Base-by-base conservation (phyloP, 2,888 invertebrate species). In the Entomobrya proxima region DNA sequence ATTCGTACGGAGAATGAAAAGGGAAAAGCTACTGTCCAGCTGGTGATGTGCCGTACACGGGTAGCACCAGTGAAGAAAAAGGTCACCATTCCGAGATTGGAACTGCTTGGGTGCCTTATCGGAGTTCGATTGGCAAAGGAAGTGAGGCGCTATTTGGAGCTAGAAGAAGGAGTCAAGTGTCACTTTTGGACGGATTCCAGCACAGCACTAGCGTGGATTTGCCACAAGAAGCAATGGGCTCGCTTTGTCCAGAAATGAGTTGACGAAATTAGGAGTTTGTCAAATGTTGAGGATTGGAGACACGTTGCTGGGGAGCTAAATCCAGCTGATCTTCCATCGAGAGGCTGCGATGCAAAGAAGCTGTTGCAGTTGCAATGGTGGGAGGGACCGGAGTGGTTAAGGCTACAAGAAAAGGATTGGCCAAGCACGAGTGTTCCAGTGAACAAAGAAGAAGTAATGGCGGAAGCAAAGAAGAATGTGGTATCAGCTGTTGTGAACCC, bases 191-290 rank as follows among this genome's bases (percentile, higher is more conserved):
- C 77, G 18, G 87, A 88, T 35, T 79, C 79, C 27, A 76, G 47
- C 9, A 87, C 84, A 13, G 72, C 72, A 0, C 50, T 90, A 0
- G 75, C 78, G 2, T 88, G 89, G 89, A 86, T 89, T 0, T 35
- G 30, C 24, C 30, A 81, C 9, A 55, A 86, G 2, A 81, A 79
- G 5, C 47, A 32, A 1, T 90, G 87, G 90, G 69, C 52, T 30
- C 74, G 67, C 13, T 88, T 90, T 85, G 85, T 86, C 6, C 21
- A 61, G 32, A 87, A 82, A 21, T n/a, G 79, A 21, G 83, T 81
- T 1, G 52, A 47, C 24, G 88, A 83, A 44, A 87, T 88, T 13
- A 24, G 77, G 7, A 15, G 27, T 5, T 2, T 0, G 2, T 13
- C 44, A 1, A 2, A 21, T n/a, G 1, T 1, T 1, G 27, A 44